Conservation (phyloP, 1,140 invertebrate species). For the Nephila pilipes region DNA sequence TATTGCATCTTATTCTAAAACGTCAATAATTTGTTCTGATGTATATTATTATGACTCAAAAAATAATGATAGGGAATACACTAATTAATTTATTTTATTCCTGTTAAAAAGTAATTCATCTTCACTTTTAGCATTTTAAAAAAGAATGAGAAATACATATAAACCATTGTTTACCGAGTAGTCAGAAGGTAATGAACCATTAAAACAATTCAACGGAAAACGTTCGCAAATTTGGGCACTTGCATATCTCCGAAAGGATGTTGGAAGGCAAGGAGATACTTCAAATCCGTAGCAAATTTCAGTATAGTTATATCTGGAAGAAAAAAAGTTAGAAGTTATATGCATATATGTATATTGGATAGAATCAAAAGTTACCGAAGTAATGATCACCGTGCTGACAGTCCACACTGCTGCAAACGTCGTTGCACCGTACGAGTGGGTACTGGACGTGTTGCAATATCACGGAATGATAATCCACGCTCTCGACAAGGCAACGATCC, state of each 20-base stretch:
- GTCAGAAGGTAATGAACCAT: background rate
- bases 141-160: background rate
- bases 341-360: too few relatives aligned
- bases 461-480: too few relatives aligned
- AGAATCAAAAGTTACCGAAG: too few relatives aligned
- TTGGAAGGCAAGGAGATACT: background rate
- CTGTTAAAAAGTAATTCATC: background rate
- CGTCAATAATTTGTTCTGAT: background rate
- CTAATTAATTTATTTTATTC: background rate
- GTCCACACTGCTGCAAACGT: too few relatives aligned
- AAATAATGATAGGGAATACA: too few relatives aligned
- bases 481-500: too few relatives aligned
- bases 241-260: background rate
- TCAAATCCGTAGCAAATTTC: background rate
- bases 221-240: background rate
- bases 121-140: background rate
- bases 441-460: too few relatives aligned
- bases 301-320: conserved; percentile 28
- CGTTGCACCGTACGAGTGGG: too few relatives aligned
- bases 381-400: too few relatives aligned
- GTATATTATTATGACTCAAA: background rate
- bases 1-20: background rate
- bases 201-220: background rate
- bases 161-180: background rate
- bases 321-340: too few relatives aligned